Base-by-base conservation (phyloP, 2,113 vertebrate species). In the Puma concolor region DNA sequence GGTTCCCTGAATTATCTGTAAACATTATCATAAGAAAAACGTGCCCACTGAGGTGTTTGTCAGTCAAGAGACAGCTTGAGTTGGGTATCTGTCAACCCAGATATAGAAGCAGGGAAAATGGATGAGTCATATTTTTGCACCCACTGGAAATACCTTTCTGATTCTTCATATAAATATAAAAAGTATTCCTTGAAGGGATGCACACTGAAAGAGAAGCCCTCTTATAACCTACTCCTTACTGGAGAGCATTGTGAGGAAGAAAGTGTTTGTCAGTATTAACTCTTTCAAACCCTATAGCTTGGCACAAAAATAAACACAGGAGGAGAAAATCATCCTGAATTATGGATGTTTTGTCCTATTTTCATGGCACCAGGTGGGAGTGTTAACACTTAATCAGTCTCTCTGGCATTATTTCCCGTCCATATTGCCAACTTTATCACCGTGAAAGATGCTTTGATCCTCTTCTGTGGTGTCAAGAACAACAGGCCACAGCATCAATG, bases 381-480 rank as follows among this genome's bases (percentile, higher is more conserved):
- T 76, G 69, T 16, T 95, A 98, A 82, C 82, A 93, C 96, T 97
- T 95, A 64, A 96, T 98, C 98, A 97, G 89, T 85, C 96, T 95
- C 66, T 92, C 33, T 97, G 98, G 94, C 19, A 7, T 60, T 33
- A 38, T 57, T 96, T 86, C 92, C 91, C 16, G 0, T 97, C 72
- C 74, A 31, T n/a, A 0, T 79, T 96, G 98, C 98, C 98, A 97
- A 92, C 71, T 98, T 97, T 82, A 4, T 84, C 50, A 44, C 93
- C 91, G 11, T 96, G 97, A 97, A 97, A 95, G 97, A 98, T 96
- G 63, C 97, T 98, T 96, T 96, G 95, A 98, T 96, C 96, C 94
- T 94, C 4, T 91, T 96, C 88, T 27, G 7, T 16, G 76, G 33
- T 98, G 97, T 95, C 97, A 97, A 94, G 93, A 97, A 90, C 77